Evolutionary conservation across 2,888 invertebrate genomes (phyloP).

Genomic region (Pterostichus madidus): DNA sequence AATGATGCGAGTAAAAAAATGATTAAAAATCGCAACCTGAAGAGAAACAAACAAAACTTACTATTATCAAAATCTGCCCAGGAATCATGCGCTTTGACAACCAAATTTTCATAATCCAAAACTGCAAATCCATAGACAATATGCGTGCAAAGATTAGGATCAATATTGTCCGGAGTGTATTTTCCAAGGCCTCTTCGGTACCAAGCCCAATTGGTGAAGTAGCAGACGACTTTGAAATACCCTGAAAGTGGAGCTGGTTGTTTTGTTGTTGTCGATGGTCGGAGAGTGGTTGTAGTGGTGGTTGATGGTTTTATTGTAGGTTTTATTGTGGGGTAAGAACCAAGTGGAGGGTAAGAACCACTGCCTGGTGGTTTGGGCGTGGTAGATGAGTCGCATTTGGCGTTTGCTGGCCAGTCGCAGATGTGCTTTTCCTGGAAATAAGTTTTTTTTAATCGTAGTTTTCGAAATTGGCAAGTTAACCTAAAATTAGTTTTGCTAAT

Average conservation of each 20-base stretch:
- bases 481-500: neutral
- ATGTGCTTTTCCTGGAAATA: slow-evolving; percentile 79
- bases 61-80: slow-evolving; percentile 95
- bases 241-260: slow-evolving; percentile 75
- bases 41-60: too few species aligned
- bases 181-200: slow-evolving; percentile 90
- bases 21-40: too few species aligned
- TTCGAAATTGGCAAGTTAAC: neutral
- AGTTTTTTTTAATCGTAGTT: neutral
- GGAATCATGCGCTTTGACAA: slow-evolving; percentile 90
- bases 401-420: slow-evolving; percentile 86
- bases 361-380: slow-evolving; percentile 70
- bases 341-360: neutral
- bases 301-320: slow-evolving; percentile 51
- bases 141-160: slow-evolving; percentile 93
- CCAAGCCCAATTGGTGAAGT: slow-evolving; percentile 97
- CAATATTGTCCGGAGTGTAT: slow-evolving; percentile 91
- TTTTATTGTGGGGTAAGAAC: slow-evolving; percentile 61
- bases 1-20: too few species aligned
- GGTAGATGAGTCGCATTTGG: slow-evolving; percentile 78
- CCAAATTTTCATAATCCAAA: slow-evolving; percentile 88
- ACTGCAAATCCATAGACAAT: slow-evolving; percentile 96
- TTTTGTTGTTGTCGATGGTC: slow-evolving; percentile 69
- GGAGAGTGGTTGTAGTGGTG: slow-evolving; percentile 68
- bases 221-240: slow-evolving; percentile 90